Evolutionary conservation across 2,888 invertebrate genomes (phyloP), one percentile per base, ranked within the genome.

Genomic region (Cephus pygmeus): DNA sequence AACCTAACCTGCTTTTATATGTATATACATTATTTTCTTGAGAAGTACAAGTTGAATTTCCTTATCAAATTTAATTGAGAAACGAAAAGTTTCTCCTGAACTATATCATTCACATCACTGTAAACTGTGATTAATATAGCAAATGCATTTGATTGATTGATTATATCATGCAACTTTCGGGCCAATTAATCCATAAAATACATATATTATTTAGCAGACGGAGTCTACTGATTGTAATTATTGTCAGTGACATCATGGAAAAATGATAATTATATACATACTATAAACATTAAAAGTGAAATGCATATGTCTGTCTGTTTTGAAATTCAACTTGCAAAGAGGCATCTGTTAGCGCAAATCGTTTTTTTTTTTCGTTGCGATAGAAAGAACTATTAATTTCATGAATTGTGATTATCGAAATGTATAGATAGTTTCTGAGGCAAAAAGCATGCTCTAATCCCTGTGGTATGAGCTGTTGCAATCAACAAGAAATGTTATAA

Each of bases 361-460:
- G 1, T 56, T 56, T 56, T 23, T 36, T 23, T 36, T 23, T 56
- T 23, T 4, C 40, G 4, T 56, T 56, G 40, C 40, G 6, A 23
- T 15, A 23, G 23, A 23, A 56, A 56, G 23, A 56, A 56, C 23
- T 56, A 56, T 56, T 56, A 56, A 56, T 23, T 23, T 56, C 40
- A 56, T 56, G 23, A 23, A 56, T 56, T 56, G 2, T 23, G 6
- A 23, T 56, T 23, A 56, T 56, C 23, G 40, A 15, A 56, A 56
- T 56, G 40, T 56, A 56, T 56, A 9, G 40, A 56, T 56, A 56
- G 1, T 56, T 56, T 56, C 15, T 56, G 23, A 56, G 23, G 23
- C 9, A 56, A 23, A 56, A 85, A 88, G 90, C 90, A 90, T 90
- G 90, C 86, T 90, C 89, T 86, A 89, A 89, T 87, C 84, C 85